Evolutionary conservation across 92 coral and sea anemone genomes (phyloP).

Genomic region (Zoanthus sansibaricus): DNA sequence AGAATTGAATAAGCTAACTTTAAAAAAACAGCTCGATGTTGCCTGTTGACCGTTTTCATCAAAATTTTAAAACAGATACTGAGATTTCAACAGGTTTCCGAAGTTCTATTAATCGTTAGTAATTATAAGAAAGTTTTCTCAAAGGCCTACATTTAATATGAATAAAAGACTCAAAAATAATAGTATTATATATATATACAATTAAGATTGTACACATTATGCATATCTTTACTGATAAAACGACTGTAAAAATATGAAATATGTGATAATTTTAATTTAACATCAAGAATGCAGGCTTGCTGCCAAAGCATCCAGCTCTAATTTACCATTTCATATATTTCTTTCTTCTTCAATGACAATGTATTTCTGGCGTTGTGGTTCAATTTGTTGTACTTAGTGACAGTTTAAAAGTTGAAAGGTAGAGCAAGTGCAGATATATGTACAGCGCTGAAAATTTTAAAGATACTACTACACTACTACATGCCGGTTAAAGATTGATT

Average conservation of each 20-base stretch:
- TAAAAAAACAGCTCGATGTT: neutral
- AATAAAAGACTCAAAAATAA: neutral
- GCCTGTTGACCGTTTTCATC: neutral
- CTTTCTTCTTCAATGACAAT: too few species aligned
- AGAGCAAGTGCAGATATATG: neutral
- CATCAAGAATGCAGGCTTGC: neutral
- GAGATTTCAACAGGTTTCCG: too few species aligned
- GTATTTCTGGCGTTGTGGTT: too few species aligned
- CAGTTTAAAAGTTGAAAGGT: neutral
- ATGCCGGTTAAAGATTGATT: neutral
- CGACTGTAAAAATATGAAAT: neutral
- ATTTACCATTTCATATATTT: too few species aligned
- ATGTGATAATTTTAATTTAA: neutral
- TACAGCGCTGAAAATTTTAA: too few species aligned
- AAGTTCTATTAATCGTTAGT: too few species aligned
- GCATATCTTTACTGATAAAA: neutral
- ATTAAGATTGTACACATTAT: conserved; percentile 30
- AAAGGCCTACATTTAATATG: neutral
- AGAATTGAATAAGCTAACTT: neutral
- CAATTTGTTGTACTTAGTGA: neutral
- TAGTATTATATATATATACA: too few species aligned
- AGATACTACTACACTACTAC: too few species aligned
- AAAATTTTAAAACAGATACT: neutral
- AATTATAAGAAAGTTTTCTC: too few species aligned
- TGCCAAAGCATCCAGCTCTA: too few species aligned